Evolutionary conservation across 2,888 invertebrate species (phyloP), one percentile per base, ranked within the genome.

Genomic region (Bombyx huttoni): DNA sequence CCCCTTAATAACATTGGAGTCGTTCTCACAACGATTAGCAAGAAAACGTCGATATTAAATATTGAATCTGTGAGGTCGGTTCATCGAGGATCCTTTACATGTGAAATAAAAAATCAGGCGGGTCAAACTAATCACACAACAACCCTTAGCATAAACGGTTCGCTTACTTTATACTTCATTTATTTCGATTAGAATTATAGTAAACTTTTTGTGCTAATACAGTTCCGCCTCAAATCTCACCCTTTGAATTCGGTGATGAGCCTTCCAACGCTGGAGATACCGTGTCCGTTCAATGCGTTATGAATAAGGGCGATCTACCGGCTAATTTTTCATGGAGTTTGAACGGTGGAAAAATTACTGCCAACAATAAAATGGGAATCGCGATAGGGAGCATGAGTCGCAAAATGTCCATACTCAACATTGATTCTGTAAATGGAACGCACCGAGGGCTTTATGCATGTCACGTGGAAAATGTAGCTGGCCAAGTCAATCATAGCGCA

Each of bases 231-330:
- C 92, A 92, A 86, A 91, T 93, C 58, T 89, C 89, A 68, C 92
- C 91, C 52, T 91, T 93, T 73, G 90, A 91, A 63, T 92, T 93
- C 71, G 92, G 91, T 60, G 91, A 92, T 61, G 91, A 91, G 62
- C 90, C 92, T 52, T 91, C 93, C 50, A 94, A 94, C 73, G 92
- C 93, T 73, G 93, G 93, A 52, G 93, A 94, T 70, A 92, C 92
- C 75, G 92, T 92, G 52, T 92, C 93, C 52, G 91, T 93, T 57
- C 91, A 92, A 60, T 94, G 94, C 76, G 91, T 93, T 54, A 91
- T 93, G 67, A 90, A 91, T 66, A 94, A 94, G 73, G 94, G 96
- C 53, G 96, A 96, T 76, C 88, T 93, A 58, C 96, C 96, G 1
- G 90, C 96, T 60, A 91, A 91, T 59, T 91, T 95, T 59, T 90